Conservation (phyloP, 2,797 vertebrate species). For the Xerus rutilus region DNA sequence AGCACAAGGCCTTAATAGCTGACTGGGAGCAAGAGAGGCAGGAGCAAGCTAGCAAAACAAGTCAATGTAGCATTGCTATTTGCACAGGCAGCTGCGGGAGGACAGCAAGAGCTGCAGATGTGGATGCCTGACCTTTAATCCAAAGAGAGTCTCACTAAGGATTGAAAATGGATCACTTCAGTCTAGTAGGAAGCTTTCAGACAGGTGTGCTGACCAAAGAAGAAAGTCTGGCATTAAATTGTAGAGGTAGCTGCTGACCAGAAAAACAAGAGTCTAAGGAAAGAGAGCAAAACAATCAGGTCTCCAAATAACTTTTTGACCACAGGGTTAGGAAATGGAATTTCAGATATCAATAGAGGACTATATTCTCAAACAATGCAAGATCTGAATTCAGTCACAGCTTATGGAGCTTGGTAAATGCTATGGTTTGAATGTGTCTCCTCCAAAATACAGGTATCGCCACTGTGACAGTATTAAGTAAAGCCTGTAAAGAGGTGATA, state of each 20-base stretch:
- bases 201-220: slow-evolving; percentile 67
- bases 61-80: slow-evolving; percentile 12
- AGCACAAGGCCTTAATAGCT: background rate
- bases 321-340: background rate
- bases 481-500: background rate
- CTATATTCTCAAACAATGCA: background rate
- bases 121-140: slow-evolving; percentile 72
- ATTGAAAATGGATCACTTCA: slow-evolving; percentile 74
- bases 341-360: background rate
- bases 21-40: background rate
- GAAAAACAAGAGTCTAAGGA: slow-evolving; percentile 53
- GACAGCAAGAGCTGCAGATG: background rate
- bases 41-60: background rate
- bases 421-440: background rate
- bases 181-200: slow-evolving; percentile 57
- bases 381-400: background rate
- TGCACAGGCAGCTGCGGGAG: background rate
- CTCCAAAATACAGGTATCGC: background rate
- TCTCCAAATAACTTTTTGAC: slow-evolving; percentile 48
- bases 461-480: background rate
- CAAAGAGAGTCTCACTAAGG: slow-evolving; percentile 40
- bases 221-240: slow-evolving; percentile 65
- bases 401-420: background rate
- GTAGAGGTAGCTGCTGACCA: slow-evolving; percentile 54
- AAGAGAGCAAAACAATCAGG: slow-evolving; percentile 52